These are phyloP conservation scores for Acanthopagrus latus DNA, from an alignment of 2,797 vertebrate species.

Conservation along the genomic window DNA sequence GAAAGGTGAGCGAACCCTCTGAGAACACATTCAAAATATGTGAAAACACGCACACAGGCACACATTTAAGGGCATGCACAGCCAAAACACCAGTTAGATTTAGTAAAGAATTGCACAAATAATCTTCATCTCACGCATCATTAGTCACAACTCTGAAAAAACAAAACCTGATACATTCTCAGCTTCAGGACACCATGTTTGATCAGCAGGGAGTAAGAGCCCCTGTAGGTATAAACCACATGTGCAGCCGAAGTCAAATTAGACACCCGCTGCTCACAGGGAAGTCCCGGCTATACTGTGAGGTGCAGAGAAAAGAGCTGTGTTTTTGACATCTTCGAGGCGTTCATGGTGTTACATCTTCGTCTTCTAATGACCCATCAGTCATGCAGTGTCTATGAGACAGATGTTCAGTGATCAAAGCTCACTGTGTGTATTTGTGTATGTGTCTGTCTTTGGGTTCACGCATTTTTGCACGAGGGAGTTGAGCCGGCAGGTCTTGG, in stretches of 20 bases:
- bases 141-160: conserved; percentile 18
- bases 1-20: conserved; percentile 87
- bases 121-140: conserved; percentile 18
- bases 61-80: not conserved
- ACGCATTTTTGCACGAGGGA: not conserved
- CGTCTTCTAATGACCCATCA: not conserved
- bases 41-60: not conserved
- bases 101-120: not conserved
- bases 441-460: conserved; percentile 1
- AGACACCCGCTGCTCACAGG: not conserved
- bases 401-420: conserved; percentile 14
- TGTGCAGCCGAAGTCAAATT: conserved; percentile 6
- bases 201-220: not conserved
- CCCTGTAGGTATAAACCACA: conserved; percentile 5
- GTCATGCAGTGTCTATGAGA: conserved; percentile 5
- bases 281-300: not conserved
- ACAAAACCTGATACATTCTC: not conserved
- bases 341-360: not conserved
- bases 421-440: conserved; percentile 11
- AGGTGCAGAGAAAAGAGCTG: not conserved
- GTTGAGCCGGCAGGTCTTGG: conserved; percentile 43
- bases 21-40: not conserved
- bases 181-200: conserved; percentile 2
- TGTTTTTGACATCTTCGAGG: conserved; percentile 5
- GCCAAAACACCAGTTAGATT: not conserved